These are phyloP conservation scores for Eupithecia insigniata DNA, from an alignment of 2,888 invertebrate genomes.

Conservation along the genomic window DNA sequence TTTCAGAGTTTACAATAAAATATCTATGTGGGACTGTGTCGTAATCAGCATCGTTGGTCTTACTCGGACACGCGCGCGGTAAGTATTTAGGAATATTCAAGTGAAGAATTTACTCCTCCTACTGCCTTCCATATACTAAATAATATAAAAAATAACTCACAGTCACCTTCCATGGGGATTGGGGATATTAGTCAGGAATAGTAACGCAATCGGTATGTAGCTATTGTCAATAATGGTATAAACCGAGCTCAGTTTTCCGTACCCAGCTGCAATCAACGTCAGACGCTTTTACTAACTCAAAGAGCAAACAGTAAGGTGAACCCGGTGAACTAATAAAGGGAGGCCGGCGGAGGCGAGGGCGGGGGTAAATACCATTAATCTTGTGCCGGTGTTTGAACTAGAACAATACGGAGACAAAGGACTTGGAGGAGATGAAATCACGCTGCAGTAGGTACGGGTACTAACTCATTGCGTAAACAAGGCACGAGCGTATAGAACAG, in stretches of 20 bases:
- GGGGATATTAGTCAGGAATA: background rate
- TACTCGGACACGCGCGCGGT: background rate
- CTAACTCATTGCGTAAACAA: background rate
- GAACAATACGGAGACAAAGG: background rate
- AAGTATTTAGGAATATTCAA: too few species aligned
- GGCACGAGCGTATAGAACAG: background rate
- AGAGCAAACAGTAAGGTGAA: background rate
- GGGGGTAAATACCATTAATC: slow-evolving; percentile 6
- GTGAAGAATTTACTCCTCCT: too few species aligned
- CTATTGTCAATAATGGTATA: background rate
- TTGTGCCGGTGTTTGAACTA: background rate
- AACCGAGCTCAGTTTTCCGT: background rate
- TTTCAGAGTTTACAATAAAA: background rate
- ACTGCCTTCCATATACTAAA: too few species aligned
- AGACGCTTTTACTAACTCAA: background rate
- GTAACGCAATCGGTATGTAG: background rate
- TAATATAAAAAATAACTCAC: too few species aligned
- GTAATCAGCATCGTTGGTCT: background rate
- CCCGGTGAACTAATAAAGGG: slow-evolving; percentile 3
- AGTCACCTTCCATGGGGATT: background rate
- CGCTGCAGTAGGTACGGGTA: background rate
- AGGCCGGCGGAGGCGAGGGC: background rate
- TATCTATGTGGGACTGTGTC: background rate
- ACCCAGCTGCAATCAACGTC: background rate
- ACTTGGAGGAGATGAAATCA: background rate